phyloP scores from a whole-genome alignment of 2,113 vertebrate genomes.

The Chaetorhynchus papuensis region DNA sequence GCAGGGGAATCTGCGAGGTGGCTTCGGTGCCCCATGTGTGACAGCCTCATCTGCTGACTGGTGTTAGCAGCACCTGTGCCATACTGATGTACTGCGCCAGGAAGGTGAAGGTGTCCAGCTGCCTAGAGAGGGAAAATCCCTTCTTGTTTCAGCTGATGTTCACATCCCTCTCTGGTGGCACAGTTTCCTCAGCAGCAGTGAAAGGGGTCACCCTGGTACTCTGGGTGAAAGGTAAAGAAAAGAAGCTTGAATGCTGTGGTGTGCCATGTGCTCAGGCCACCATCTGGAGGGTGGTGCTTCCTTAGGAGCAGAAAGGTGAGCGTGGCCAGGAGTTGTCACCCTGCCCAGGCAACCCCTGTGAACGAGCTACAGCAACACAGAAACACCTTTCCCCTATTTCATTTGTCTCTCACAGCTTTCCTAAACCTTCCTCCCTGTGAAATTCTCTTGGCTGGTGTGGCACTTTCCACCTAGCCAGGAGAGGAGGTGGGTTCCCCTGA shows the following conservation, averaged over 20 bases:
- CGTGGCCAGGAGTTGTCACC: neutral
- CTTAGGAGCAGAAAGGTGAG: neutral
- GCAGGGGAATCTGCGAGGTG: neutral
- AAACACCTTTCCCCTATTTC: accelerated
- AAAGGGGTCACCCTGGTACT: neutral
- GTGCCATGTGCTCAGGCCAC: neutral
- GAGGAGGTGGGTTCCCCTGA: neutral
- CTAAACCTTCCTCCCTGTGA: neutral
- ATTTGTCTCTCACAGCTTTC: neutral
- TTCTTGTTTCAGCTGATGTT: neutral
- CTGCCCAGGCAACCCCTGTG: neutral
- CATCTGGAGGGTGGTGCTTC: accelerated
- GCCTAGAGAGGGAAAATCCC: neutral
- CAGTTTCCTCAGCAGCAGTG: neutral
- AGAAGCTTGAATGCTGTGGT: neutral
- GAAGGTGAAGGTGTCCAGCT: neutral
- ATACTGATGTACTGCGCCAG: neutral
- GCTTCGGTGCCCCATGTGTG: neutral
- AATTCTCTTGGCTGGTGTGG: neutral
- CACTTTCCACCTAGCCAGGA: neutral
- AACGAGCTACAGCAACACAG: neutral
- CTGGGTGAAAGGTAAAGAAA: neutral
- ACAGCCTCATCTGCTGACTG: neutral
- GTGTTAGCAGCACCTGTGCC: neutral
- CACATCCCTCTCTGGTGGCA: neutral